Evolutionary conservation across 2,888 invertebrate species (phyloP).

Genomic region (Cheilosia vulpina): DNA sequence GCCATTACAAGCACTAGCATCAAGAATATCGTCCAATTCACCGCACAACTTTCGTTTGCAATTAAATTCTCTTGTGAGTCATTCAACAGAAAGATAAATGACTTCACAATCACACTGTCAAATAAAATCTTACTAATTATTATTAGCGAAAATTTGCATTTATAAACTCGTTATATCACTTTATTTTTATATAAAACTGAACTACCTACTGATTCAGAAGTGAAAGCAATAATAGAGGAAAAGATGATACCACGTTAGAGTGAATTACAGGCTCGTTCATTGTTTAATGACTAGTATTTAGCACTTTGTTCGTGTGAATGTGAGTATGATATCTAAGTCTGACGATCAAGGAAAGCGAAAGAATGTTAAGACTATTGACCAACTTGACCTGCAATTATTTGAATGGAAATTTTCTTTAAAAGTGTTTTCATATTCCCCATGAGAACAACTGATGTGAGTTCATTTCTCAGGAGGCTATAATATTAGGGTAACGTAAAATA

Average conservation of each 20-base stretch:
- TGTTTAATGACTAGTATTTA: background rate
- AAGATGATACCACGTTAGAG: background rate
- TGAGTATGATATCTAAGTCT: too few relatives aligned
- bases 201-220: background rate
- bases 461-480: too few relatives aligned
- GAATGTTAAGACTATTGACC: too few relatives aligned
- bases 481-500: too few relatives aligned
- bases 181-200: background rate
- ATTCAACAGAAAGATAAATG: conserved; percentile 7
- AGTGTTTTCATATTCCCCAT: too few relatives aligned
- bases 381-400: too few relatives aligned
- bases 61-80: conserved; percentile 17
- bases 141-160: conserved; percentile 28
- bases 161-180: background rate
- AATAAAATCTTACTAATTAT: conserved; percentile 14
- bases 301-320: background rate
- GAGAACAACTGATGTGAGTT: too few relatives aligned
- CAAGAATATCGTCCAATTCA: background rate
- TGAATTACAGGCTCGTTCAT: background rate
- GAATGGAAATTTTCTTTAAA: too few relatives aligned
- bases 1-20: background rate
- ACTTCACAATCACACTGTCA: conserved; percentile 8
- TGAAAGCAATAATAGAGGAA: conserved; percentile 14
- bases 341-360: too few relatives aligned
- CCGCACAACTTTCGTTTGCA: conserved; percentile 23